Evolutionary conservation across 2,888 invertebrate genomes (phyloP), one percentile per base, ranked within the genome.

Genomic region (Campoplex nolae): DNA sequence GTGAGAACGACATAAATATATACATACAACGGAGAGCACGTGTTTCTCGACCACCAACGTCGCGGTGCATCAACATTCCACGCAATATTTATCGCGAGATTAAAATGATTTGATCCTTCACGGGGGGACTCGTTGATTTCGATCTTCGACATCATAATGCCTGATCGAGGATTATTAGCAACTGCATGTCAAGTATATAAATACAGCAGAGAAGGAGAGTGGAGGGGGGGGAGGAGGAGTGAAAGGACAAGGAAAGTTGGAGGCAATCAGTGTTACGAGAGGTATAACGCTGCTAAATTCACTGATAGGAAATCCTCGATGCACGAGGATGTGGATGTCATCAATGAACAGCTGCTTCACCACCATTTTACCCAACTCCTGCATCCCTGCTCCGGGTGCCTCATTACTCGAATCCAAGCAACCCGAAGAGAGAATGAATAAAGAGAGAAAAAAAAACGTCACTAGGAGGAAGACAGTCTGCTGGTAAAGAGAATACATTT

Each of bases 21-120:
- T 6, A 32, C 32, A 11, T 51, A 45, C n/a, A 48, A 35, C 13
- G 16, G 42, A 9, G 42, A 8, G 42, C 1, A 7, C n/a, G n/a
- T 32, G n/a, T 48, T 2, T 2, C 32, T n/a, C 35, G 75, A 79
- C 62, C 70, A 77, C 65, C 84, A 42, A 45, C 73, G 78, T 74
- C 51, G 84, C 73, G 68, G 62, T 58, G 58, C 58, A 58, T 62
- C 62, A 16, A 65, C 76, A 65, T 65, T 76, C 76, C 38, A 48
- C 76, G 65, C 65, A 65, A 48, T 42, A 62, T 62, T 88, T 18
- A 62, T 58, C 35, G 23, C 23, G 38, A 62, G 28, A 62, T 42
- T n/a, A 32, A 62, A 75, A 75, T 75, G 8, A 62, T 75, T 62
- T 42, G 28, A 75, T 75, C 58, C 51, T n/a, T 42, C n/a, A 45